These are phyloP conservation scores for Nibea albiflora DNA, from an alignment of 2,113 vertebrate genomes.

Conservation along the genomic window DNA sequence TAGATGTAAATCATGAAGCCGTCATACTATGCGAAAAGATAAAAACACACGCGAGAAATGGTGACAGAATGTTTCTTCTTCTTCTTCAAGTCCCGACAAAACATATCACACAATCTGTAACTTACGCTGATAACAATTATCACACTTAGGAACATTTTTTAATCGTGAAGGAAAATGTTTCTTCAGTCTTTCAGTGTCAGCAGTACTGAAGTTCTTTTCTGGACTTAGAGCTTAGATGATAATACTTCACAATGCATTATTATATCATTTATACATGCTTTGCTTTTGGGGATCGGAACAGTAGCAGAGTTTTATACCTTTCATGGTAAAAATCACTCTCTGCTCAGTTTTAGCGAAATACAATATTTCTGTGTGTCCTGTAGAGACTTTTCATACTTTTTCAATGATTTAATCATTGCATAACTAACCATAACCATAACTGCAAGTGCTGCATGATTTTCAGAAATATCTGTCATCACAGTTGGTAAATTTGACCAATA, in stretches of 20 bases:
- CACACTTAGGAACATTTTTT: neutral
- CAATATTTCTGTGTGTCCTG: slow-evolving; percentile 20
- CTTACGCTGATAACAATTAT: slow-evolving; percentile 5
- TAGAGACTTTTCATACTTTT: slow-evolving; percentile 36
- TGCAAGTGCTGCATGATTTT: slow-evolving; percentile 44
- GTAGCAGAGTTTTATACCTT: neutral
- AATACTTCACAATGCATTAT: slow-evolving; percentile 2
- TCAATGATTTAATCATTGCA: slow-evolving; percentile 52
- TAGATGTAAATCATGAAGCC: neutral
- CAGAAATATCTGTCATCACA: slow-evolving; percentile 62
- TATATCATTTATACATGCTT: neutral
- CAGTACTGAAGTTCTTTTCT: neutral
- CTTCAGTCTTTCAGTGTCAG: neutral
- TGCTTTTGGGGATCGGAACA: slow-evolving; percentile 6
- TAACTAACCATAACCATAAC: slow-evolving; percentile 46
- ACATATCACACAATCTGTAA: slow-evolving; percentile 3
- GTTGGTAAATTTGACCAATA: slow-evolving; percentile 54
- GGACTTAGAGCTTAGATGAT: neutral
- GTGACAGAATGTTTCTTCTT: slow-evolving; percentile 1
- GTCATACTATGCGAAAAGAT: neutral
- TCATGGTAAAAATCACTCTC: slow-evolving; percentile 23
- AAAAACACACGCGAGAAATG: neutral
- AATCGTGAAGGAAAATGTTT: slow-evolving; percentile 10
- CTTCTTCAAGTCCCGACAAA: slow-evolving; percentile 19
- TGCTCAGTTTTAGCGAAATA: slow-evolving; percentile 15